A percentile compares a stretch with the other conserved stretches of the same genome.
phyloP scores from a whole-genome alignment of 2,797 vertebrate species.

The Picus viridis region DNA sequence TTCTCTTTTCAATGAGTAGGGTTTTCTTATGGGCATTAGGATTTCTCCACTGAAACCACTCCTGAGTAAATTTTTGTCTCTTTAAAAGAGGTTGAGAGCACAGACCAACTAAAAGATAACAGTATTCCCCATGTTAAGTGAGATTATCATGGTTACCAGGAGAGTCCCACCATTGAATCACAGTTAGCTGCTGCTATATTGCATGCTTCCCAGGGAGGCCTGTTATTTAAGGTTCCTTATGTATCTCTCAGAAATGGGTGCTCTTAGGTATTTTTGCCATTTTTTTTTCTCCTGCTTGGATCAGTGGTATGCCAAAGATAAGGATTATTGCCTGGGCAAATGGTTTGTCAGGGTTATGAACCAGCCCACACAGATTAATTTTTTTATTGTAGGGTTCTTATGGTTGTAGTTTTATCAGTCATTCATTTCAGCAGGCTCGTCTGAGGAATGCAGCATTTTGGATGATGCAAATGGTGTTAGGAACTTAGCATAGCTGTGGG shows the following conservation, averaged over 20 bases:
- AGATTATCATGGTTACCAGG: not conserved
- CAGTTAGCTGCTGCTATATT: not conserved
- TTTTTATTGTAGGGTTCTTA: not conserved
- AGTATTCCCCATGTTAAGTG: not conserved
- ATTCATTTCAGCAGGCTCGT: not conserved
- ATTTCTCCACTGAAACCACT: not conserved
- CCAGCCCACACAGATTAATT: not conserved
- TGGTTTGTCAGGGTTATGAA: constrained; percentile 1
- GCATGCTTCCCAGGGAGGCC: not conserved
- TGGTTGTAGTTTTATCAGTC: constrained; percentile 18
- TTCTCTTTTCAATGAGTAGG: not conserved
- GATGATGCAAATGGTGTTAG: constrained; percentile 10
- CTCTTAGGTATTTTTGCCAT: constrained; percentile 9
- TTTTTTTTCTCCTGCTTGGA: not conserved
- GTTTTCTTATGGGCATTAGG: not conserved
- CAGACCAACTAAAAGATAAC: not conserved
- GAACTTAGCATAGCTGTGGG: constrained; percentile 5
- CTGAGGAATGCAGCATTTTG: constrained; percentile 16
- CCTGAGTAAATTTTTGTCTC: not conserved
- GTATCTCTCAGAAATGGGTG: not conserved
- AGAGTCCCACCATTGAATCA: not conserved
- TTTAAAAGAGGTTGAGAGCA: not conserved
- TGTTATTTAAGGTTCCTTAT: constrained; percentile 15
- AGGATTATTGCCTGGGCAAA: not conserved
- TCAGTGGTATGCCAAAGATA: not conserved